Percentiles rank a stretch among this genome's conserved stretches.
phyloP scores from a whole-genome alignment of 2,888 invertebrate species.

The Molorchus minor region DNA sequence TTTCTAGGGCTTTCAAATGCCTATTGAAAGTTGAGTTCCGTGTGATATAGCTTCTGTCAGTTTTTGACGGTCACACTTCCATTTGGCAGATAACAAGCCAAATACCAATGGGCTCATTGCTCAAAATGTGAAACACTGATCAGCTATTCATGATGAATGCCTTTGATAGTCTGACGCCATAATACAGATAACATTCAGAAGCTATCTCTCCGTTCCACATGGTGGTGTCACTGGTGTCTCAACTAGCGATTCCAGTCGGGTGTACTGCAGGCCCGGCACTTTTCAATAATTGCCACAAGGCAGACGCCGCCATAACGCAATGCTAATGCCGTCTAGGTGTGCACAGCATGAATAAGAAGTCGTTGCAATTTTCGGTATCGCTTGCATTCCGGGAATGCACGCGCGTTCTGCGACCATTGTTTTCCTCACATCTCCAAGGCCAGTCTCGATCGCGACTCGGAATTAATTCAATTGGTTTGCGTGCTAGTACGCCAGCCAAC shows the following conservation, averaged over 20 bases:
- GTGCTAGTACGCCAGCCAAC: conserved; percentile 20
- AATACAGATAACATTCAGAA: too few species aligned
- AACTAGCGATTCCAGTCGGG: conserved; percentile 32
- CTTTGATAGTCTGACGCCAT: too few species aligned
- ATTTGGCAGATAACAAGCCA: too few species aligned
- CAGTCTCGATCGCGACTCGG: conserved; percentile 28
- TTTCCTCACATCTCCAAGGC: conserved; percentile 31
- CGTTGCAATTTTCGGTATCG: conserved; percentile 50
- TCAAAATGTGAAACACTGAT: too few species aligned
- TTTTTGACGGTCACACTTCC: too few species aligned
- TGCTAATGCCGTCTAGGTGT: conserved; percentile 36
- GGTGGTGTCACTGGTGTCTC: not conserved
- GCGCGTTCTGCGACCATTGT: conserved; percentile 46
- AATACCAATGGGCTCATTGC: too few species aligned
- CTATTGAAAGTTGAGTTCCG: too few species aligned
- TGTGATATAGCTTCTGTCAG: too few species aligned
- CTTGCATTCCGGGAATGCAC: conserved; percentile 50
- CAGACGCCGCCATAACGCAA: conserved; percentile 41
- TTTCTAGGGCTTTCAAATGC: too few species aligned
- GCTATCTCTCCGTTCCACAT: not conserved
- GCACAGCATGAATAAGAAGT: conserved; percentile 37
- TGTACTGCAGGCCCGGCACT: conserved; percentile 30
- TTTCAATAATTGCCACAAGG: conserved; percentile 39
- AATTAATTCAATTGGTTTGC: conserved; percentile 31
- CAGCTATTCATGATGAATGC: too few species aligned